These are phyloP conservation scores for Opisthocomus hoazin DNA, from an alignment of 2,113 vertebrate genomes.

Conservation along the genomic window DNA sequence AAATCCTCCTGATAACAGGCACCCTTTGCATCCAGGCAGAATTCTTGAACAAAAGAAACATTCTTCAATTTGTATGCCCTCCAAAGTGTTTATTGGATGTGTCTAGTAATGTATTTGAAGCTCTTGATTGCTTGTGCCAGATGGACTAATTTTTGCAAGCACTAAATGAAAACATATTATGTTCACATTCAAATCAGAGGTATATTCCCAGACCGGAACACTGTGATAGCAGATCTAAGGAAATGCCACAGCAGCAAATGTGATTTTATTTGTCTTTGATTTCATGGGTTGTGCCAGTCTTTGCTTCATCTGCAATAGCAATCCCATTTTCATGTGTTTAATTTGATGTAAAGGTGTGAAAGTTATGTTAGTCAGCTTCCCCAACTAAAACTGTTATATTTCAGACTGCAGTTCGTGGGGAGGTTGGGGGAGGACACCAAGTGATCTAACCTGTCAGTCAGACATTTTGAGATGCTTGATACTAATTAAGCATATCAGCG, in stretches of 20 bases:
- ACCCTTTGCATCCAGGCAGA: neutral
- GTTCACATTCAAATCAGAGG: neutral
- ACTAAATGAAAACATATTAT: neutral
- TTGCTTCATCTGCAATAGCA: neutral
- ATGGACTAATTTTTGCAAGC: neutral
- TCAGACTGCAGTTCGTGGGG: slow-evolving; percentile 9
- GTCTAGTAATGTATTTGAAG: neutral
- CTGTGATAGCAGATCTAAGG: neutral
- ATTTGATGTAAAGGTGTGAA: slow-evolving; percentile 41
- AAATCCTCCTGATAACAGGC: neutral
- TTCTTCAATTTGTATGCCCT: rapidly evolving
- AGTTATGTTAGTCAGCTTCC: slow-evolving; percentile 35
- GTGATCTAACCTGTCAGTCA: slow-evolving; percentile 67
- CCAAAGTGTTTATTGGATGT: neutral
- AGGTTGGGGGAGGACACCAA: slow-evolving; percentile 7
- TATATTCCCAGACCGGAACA: neutral
- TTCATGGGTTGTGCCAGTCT: neutral
- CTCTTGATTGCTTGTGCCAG: neutral
- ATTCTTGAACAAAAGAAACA: neutral
- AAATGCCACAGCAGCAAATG: neutral
- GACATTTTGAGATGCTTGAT: slow-evolving; percentile 65
- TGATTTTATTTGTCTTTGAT: neutral
- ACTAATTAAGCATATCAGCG: slow-evolving; percentile 76
- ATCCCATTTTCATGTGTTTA: slow-evolving; percentile 21
- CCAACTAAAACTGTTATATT: slow-evolving; percentile 45